Evolutionary conservation across 2,797 vertebrate genomes (phyloP), one percentile per base, ranked within the genome.

Genomic region (Fringilla coelebs): DNA sequence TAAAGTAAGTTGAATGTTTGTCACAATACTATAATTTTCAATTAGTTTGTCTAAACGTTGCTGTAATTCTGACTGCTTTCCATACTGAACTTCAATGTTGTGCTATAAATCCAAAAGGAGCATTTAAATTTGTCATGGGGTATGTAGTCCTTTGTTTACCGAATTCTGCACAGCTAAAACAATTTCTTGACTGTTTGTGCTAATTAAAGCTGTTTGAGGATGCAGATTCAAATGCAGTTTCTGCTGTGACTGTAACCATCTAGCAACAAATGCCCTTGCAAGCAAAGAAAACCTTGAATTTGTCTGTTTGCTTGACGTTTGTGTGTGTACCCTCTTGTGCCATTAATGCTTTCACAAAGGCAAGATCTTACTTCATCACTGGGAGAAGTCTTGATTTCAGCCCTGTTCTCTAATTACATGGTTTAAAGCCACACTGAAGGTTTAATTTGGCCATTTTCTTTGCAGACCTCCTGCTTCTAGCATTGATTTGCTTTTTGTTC

Each of bases 1-100:
- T 99, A 97, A 99, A 99, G 99, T 99, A 98, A 99, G 99, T 98
- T 54, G 57, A 57, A 65, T 40, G 17, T 62, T 93, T 70, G 41
- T 68, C 79, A 55, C 68, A 71, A 61, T 92, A 25, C 40, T 90
- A 0, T 80, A 21, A 75, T 94, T 88, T 94, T 75, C 52, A 77
- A 32, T 68, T 48, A 22, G 28, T 71, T 91, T 36, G 51, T 73
- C 32, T 86, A 26, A 88, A 61, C 65, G 73, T 89, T 7, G 4
- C 78, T 86, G 40, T 75, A 24, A 63, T 91, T 85, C 58, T 78
- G 60, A 70, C 40, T n/a, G 21, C 8, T 7, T 91, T 70, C 58
- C 17, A n/a, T 74, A 18, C 14, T 21, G 29, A 66, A 48, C 16
- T 57, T 38, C 34, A 74, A 43, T 40, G 29, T 62, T 67, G 28